Conservation (phyloP, 2,797 vertebrate species). For the Calcarius lapponicus region DNA sequence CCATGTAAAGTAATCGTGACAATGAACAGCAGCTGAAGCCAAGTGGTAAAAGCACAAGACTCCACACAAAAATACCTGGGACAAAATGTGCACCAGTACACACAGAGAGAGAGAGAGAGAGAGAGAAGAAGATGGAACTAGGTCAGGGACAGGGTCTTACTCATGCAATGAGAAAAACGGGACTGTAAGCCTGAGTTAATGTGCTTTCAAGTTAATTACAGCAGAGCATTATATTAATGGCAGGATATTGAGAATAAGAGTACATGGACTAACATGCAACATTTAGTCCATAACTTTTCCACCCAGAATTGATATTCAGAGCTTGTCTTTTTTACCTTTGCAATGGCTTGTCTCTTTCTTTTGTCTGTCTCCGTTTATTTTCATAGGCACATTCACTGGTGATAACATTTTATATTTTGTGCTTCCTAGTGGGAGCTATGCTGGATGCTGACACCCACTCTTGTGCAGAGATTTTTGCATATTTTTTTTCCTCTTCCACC, state of each 20-base stretch:
- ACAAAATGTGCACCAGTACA: slow-evolving; percentile 2
- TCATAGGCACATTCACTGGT: slow-evolving; percentile 26
- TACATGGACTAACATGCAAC: not conserved
- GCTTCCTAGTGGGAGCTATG: slow-evolving; percentile 58
- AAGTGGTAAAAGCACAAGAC: not conserved
- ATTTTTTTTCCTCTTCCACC: slow-evolving; percentile 44
- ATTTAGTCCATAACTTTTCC: not conserved
- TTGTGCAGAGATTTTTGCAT: slow-evolving; percentile 61
- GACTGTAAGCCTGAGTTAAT: not conserved
- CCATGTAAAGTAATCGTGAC: not conserved
- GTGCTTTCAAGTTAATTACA: not conserved
- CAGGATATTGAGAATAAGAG: not conserved
- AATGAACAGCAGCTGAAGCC: slow-evolving; percentile 27
- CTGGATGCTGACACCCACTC: slow-evolving; percentile 67
- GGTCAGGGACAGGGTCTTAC: not conserved
- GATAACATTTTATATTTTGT: slow-evolving; percentile 52
- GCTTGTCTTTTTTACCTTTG: slow-evolving; percentile 3
- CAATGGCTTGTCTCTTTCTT: slow-evolving; percentile 7
- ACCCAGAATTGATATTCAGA: not conserved
- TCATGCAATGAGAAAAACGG: not conserved
- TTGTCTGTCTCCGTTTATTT: slow-evolving; percentile 47
- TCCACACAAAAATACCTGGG: slow-evolving; percentile 9
- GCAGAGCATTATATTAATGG: not conserved
- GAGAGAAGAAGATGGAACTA: not conserved
- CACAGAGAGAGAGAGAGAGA: not conserved